Percentiles rank a stretch among this genome's conserved stretches.
phyloP scores from a whole-genome alignment of 2,888 invertebrate genomes.

The Pristionchus fissidentatus region DNA sequence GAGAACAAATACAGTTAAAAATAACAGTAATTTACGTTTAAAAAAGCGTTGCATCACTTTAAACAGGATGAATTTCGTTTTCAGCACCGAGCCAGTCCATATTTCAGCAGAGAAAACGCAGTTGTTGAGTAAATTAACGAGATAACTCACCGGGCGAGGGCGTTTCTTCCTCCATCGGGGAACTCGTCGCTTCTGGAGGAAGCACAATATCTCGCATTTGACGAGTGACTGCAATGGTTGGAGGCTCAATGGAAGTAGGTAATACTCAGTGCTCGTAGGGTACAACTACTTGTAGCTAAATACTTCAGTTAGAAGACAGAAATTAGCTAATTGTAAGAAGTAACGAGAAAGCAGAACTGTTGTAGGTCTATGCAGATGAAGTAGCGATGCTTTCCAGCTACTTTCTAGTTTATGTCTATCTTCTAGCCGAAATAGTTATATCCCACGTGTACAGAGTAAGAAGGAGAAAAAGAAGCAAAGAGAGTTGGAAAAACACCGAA shows the following conservation, averaged over 20 bases:
- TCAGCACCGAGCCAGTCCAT: no score
- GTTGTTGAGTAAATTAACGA: neutral
- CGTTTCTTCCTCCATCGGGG: slow-evolving; percentile 39
- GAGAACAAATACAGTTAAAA: neutral
- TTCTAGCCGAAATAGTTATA: no score
- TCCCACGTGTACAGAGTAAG: neutral
- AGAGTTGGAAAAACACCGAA: no score
- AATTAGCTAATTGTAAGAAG: no score
- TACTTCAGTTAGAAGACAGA: no score
- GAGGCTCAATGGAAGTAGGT: neutral
- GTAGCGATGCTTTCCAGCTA: no score
- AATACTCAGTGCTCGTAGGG: no score
- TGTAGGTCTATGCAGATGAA: neutral
- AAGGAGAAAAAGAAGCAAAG: no score
- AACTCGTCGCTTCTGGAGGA: slow-evolving; percentile 22
- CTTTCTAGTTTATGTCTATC: no score
- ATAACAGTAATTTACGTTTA: neutral
- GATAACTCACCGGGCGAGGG: neutral
- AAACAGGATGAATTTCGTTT: no score
- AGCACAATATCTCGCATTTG: slow-evolving; percentile 34
- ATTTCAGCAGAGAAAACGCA: neutral
- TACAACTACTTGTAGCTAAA: neutral
- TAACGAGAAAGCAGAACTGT: neutral
- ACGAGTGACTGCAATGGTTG: neutral
- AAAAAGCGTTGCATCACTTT: no score